phyloP scores from a whole-genome alignment of 2,113 vertebrate species.

The Copsychus sechellarum region DNA sequence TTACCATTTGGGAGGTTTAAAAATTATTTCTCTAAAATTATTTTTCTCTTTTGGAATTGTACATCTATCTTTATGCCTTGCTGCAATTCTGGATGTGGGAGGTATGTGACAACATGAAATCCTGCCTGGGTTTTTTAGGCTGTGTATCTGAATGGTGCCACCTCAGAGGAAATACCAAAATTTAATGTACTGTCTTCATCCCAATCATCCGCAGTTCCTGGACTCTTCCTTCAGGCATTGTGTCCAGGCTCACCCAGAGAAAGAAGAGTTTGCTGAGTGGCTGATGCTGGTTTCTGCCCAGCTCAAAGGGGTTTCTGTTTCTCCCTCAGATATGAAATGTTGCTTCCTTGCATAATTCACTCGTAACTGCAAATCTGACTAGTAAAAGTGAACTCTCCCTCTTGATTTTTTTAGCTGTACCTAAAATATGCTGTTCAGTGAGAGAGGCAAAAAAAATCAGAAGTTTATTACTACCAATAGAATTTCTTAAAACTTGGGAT shows the following conservation, averaged over 20 bases:
- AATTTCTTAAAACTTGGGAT: background rate
- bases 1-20: rapidly evolving
- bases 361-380: rapidly evolving
- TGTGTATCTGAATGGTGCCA: background rate
- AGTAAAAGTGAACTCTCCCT: background rate
- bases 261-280: rapidly evolving
- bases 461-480: background rate
- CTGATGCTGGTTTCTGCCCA: background rate
- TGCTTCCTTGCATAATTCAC: background rate
- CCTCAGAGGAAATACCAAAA: background rate
- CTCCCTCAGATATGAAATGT: background rate
- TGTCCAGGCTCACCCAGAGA: background rate
- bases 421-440: background rate
- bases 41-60: background rate
- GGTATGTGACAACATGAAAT: background rate
- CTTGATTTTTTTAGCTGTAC: background rate
- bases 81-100: background rate
- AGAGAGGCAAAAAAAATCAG: background rate
- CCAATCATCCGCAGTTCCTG: background rate
- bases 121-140: background rate
- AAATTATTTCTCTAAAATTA: background rate
- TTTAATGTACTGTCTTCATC: background rate
- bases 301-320: background rate
- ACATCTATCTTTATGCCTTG: background rate
- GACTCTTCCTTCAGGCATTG: background rate